phyloP scores from a whole-genome alignment of 2,113 vertebrate species.

The Phaethornis superciliosus region DNA sequence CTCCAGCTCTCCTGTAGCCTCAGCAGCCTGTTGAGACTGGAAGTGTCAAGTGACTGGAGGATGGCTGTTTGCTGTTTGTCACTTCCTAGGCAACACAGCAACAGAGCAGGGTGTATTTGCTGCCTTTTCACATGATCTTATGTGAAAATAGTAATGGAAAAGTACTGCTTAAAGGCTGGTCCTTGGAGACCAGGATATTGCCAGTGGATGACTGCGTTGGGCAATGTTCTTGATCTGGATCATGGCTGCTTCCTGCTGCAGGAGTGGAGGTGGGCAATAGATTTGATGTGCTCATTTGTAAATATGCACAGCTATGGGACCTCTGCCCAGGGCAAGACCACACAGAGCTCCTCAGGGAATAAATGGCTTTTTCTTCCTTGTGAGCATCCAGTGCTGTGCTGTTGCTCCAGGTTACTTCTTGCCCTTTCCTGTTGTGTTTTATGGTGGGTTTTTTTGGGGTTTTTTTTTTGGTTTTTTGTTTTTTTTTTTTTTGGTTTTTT shows the following conservation, averaged over 20 bases:
- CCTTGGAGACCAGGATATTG: not conserved
- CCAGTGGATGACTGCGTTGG: not conserved
- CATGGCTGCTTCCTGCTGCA: not conserved
- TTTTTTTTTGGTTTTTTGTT: no score
- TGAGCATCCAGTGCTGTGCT: not conserved
- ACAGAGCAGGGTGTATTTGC: not conserved
- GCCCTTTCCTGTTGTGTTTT: no score
- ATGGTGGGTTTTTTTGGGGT: no score
- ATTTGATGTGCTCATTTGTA: not conserved
- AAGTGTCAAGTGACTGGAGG: not conserved
- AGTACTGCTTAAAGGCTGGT: not conserved
- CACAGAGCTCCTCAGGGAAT: no score
- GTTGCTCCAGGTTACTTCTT: not conserved
- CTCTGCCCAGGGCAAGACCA: no score
- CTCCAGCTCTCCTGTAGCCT: no score
- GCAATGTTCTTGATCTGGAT: not conserved
- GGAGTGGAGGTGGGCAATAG: not conserved
- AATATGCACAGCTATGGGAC: rapidly evolving
- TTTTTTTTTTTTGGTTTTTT: not conserved
- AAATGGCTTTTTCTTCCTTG: not conserved
- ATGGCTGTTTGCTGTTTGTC: not conserved
- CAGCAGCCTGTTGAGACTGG: not conserved
- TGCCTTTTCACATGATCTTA: not conserved
- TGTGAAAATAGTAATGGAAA: not conserved
- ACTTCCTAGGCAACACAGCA: not conserved